phyloP scores from a whole-genome alignment of 2,113 vertebrate species.

The Lipophrys pholis region DNA sequence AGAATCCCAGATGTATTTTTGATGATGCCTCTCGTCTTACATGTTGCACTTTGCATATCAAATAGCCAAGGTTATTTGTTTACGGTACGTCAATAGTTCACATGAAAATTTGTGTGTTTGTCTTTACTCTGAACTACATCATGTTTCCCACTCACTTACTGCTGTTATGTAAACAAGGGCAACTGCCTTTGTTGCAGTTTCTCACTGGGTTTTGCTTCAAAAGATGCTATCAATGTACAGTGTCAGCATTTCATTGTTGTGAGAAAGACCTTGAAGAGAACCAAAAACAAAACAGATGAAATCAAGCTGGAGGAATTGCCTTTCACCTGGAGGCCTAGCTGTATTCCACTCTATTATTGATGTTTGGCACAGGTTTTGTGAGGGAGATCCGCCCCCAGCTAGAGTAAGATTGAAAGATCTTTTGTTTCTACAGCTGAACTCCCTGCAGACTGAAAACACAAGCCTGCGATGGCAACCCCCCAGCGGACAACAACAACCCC shows the following conservation, averaged over 20 bases:
- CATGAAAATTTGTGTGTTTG: too few relatives aligned
- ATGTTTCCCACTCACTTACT: too few relatives aligned
- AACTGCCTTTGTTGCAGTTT: slow-evolving; percentile 11
- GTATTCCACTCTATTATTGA: slow-evolving; percentile 57
- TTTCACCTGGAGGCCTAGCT: slow-evolving; percentile 25
- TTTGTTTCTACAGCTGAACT: slow-evolving; percentile 92
- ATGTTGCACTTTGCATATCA: background rate
- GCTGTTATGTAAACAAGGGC: slow-evolving; percentile 50
- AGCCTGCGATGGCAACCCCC: slow-evolving; percentile 93
- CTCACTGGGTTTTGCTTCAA: slow-evolving; percentile 1
- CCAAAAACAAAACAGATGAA: slow-evolving; percentile 28
- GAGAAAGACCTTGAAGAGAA: slow-evolving; percentile 24
- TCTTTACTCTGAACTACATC: too few relatives aligned
- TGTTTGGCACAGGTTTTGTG: slow-evolving; percentile 41
- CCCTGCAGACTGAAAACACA: slow-evolving; percentile 95
- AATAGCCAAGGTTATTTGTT: background rate
- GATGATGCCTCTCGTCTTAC: background rate
- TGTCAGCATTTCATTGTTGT: slow-evolving; percentile 41
- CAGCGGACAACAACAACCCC: slow-evolving; percentile 84
- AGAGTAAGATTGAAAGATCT: slow-evolving; percentile 40
- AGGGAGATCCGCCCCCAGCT: slow-evolving; percentile 33
- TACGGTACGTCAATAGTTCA: background rate
- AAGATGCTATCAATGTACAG: slow-evolving; percentile 7
- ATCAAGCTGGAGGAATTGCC: background rate
- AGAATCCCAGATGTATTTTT: background rate